These are phyloP conservation scores for Microcaecilia unicolor DNA, from an alignment of 2,797 vertebrate species.

Conservation along the genomic window DNA sequence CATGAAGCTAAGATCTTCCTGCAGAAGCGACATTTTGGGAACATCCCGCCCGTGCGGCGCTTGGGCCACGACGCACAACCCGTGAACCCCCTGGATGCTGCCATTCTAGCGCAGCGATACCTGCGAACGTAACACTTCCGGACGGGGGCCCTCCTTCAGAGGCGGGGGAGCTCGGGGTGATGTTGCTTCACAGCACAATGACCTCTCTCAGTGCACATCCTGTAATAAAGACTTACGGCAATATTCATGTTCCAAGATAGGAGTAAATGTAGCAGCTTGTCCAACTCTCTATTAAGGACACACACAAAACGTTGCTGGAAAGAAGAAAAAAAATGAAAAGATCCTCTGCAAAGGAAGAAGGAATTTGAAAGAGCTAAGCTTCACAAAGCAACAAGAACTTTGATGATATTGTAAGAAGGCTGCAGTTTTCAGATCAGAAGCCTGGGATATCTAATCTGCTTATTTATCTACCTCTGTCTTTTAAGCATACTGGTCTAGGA, in stretches of 20 bases:
- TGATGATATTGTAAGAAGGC: constrained; percentile 49
- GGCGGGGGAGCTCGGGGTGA: too few relatives aligned
- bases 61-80: constrained; percentile 92
- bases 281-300: constrained; percentile 35
- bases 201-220: constrained; percentile 14
- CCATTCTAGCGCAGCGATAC: constrained; percentile 90
- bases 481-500: constrained; percentile 63
- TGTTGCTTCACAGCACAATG: constrained; percentile 21
- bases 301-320: constrained; percentile 17
- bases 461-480: constrained; percentile 93
- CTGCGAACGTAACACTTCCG: constrained; percentile 73
- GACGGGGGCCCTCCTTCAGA: too few relatives aligned
- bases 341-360: constrained; percentile 36
- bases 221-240: constrained; percentile 17
- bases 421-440: constrained; percentile 45
- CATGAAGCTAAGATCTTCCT: constrained; percentile 89
- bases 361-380: constrained; percentile 42
- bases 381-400: constrained; percentile 44
- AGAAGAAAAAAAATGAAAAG: too few relatives aligned
- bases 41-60: constrained; percentile 82
- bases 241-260: constrained; percentile 25
- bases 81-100: constrained; percentile 88
- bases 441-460: constrained; percentile 61
- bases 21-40: constrained; percentile 83
- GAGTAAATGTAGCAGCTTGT: constrained; percentile 72